phyloP scores from a whole-genome alignment of 2,113 vertebrate genomes.

The Drymodes brunneopygia region DNA sequence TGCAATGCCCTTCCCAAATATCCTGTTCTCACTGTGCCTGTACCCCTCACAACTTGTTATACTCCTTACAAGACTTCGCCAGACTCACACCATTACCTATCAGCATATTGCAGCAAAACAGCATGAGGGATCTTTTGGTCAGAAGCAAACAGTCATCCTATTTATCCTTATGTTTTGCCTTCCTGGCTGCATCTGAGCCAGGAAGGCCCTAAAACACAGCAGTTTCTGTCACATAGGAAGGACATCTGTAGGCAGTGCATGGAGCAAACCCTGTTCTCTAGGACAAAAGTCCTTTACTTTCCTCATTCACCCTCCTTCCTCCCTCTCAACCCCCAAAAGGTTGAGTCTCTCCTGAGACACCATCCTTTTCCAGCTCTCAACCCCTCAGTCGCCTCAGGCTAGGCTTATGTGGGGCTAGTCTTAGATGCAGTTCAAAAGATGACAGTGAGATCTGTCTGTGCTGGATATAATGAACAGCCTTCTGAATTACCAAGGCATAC shows the following conservation, averaged over 20 bases:
- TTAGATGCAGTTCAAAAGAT: neutral
- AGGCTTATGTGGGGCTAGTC: neutral
- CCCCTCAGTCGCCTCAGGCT: neutral
- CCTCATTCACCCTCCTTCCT: neutral
- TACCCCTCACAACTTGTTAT: neutral
- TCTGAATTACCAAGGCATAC: neutral
- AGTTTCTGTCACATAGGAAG: neutral
- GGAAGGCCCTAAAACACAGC: neutral
- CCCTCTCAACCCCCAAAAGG: neutral
- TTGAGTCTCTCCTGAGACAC: neutral
- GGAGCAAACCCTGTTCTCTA: neutral
- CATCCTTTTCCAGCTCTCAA: neutral
- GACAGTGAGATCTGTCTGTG: neutral
- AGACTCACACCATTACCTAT: neutral
- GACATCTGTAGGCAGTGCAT: neutral
- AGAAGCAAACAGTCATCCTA: neutral
- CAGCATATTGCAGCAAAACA: neutral
- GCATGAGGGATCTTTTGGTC: neutral
- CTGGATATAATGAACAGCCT: neutral
- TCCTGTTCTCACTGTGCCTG: neutral
- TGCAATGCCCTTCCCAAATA: accelerated
- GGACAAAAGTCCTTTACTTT: neutral
- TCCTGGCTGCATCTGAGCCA: neutral
- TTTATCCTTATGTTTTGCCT: neutral
- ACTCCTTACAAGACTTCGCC: neutral